A percentile compares a stretch with the other conserved stretches of the same genome.
Conservation (phyloP, 2,113 vertebrate genomes). For the Podarcis cretensis region DNA sequence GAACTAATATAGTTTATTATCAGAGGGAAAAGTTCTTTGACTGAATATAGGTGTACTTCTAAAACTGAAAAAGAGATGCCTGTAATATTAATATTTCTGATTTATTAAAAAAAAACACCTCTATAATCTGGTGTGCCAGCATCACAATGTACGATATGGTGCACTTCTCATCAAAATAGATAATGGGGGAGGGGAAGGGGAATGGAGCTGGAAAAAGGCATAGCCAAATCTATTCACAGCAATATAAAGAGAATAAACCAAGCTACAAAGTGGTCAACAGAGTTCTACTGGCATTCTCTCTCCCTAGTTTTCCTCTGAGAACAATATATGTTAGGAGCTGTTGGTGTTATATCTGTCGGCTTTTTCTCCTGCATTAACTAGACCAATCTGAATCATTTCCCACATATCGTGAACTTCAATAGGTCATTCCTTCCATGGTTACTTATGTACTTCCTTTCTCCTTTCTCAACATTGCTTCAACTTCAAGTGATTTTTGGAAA, state of each 20-base stretch:
- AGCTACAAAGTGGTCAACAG: not conserved
- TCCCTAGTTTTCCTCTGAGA: accelerated
- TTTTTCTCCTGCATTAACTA: not conserved
- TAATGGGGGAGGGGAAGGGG: not conserved
- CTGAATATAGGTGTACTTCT: not conserved
- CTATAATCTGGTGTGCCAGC: not conserved
- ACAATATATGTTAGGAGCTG: not conserved
- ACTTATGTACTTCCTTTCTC: accelerated
- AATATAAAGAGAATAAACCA: no score
- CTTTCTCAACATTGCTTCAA: not conserved
- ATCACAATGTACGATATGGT: not conserved
- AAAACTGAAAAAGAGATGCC: not conserved
- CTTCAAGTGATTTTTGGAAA: not conserved
- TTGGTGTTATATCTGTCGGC: not conserved
- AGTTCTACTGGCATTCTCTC: accelerated
- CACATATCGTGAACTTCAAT: not conserved
- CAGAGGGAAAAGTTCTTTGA: no score
- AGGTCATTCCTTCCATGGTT: not conserved
- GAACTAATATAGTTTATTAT: not conserved
- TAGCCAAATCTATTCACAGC: not conserved
- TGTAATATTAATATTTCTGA: not conserved
- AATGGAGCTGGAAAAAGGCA: not conserved
- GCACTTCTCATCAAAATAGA: not conserved
- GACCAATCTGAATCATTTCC: not conserved
- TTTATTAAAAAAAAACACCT: not conserved